Conservation (phyloP, 1,140 invertebrate genomes). For the Heliconius himera region DNA sequence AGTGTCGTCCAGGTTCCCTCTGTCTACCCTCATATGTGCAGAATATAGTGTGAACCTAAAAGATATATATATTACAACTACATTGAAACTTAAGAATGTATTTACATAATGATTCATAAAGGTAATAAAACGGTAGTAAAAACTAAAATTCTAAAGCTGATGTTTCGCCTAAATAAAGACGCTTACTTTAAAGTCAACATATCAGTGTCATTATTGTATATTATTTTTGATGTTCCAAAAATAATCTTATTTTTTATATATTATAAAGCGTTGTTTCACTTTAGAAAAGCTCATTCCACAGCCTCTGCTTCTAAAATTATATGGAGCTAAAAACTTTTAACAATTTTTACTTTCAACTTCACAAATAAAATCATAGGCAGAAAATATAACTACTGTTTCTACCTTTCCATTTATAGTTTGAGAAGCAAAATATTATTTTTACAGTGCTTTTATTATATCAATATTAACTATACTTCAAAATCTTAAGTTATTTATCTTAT, state of each 20-base stretch:
- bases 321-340: neutral
- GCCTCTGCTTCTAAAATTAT: neutral
- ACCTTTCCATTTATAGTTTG: no score
- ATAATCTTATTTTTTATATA: neutral
- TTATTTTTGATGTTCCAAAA: neutral
- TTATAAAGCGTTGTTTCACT: neutral
- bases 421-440: neutral
- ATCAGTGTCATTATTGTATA: neutral
- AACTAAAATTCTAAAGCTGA: no score
- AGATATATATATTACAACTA: neutral
- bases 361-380: no score
- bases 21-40: no score
- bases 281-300: neutral
- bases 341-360: neutral
- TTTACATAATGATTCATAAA: no score
- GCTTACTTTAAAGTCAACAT: neutral
- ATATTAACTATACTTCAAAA: no score
- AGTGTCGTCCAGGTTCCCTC: no score
- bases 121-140: no score
- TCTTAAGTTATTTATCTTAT: no score
- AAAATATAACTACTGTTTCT: no score
- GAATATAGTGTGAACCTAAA: neutral
- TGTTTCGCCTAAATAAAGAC: no score
- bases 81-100: no score
- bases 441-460: neutral